Evolutionary conservation across 2,888 invertebrate genomes (phyloP).

Genomic region (Pollenia amentaria): DNA sequence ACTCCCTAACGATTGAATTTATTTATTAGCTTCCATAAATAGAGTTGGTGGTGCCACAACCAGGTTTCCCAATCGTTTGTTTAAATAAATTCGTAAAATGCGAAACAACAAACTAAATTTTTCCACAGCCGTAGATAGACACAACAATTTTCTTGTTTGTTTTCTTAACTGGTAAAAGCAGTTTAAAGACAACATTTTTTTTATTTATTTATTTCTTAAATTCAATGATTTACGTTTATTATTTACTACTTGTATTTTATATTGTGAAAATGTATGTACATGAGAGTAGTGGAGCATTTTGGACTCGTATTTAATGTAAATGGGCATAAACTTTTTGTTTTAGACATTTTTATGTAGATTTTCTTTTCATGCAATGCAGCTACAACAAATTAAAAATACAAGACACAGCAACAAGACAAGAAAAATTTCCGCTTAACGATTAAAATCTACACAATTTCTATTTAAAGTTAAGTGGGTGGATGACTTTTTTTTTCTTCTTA

Average conservation of each 20-base stretch:
- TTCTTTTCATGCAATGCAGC: not conserved
- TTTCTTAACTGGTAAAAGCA: constrained; percentile 54
- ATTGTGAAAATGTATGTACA: not conserved
- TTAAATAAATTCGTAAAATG: constrained; percentile 20
- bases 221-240: constrained; percentile 28
- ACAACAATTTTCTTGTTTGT: constrained; percentile 31
- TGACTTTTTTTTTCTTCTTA: constrained; percentile 8
- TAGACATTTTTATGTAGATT: constrained; percentile 21
- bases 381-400: not conserved
- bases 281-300: constrained; percentile 13
- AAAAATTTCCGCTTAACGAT: constrained; percentile 54
- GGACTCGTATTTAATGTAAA: constrained; percentile 19
- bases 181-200: constrained; percentile 44
- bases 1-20: constrained; percentile 19
- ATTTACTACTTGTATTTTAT: constrained; percentile 11
- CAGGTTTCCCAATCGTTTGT: constrained; percentile 26
- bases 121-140: not conserved
- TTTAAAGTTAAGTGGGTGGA: constrained; percentile 45
- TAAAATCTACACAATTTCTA: constrained; percentile 42
- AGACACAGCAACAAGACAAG: not conserved
- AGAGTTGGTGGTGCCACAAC: constrained; percentile 19
- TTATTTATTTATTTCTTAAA: not conserved
- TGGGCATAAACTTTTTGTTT: constrained; percentile 20
- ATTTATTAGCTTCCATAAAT: constrained; percentile 32
- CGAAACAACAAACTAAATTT: not conserved